Percentiles rank a stretch among this genome's conserved stretches.
Conservation (phyloP, 2,113 vertebrate species). For the Amphiprion ocellaris region DNA sequence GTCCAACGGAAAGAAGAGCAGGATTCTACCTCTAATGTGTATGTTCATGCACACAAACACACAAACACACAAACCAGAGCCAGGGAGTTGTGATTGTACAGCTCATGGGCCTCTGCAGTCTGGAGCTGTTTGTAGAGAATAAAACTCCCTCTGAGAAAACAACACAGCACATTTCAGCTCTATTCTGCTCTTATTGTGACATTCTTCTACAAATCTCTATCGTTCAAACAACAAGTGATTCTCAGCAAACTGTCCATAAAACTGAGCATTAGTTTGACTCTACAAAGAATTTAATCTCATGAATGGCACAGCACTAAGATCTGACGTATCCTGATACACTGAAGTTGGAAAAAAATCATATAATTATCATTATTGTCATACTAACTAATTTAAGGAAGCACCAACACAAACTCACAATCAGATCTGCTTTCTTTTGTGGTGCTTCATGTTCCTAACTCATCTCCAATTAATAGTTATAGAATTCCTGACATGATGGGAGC, state of each 20-base stretch:
- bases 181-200: too few species aligned
- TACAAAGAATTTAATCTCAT: not conserved
- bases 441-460: constrained; percentile 7
- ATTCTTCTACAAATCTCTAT: not conserved
- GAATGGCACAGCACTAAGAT: too few species aligned
- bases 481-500: not conserved
- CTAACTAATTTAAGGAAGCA: not conserved
- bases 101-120: constrained; percentile 1
- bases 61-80: not conserved
- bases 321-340: not conserved
- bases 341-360: not conserved
- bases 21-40: constrained; percentile 6
- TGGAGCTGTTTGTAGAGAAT: constrained; percentile 15
- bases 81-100: constrained; percentile 28
- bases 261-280: not conserved
- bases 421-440: not conserved
- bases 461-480: not conserved
- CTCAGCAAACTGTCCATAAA: not conserved
- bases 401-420: not conserved
- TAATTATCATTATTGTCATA: not conserved
- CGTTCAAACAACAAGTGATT: not conserved
- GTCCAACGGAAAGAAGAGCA: constrained; percentile 40
- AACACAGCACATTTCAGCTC: not conserved
- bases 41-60: constrained; percentile 3
- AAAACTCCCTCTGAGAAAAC: not conserved